phyloP scores from a whole-genome alignment of 1,140 invertebrate species.

The Mizuhopecten yessoensis region DNA sequence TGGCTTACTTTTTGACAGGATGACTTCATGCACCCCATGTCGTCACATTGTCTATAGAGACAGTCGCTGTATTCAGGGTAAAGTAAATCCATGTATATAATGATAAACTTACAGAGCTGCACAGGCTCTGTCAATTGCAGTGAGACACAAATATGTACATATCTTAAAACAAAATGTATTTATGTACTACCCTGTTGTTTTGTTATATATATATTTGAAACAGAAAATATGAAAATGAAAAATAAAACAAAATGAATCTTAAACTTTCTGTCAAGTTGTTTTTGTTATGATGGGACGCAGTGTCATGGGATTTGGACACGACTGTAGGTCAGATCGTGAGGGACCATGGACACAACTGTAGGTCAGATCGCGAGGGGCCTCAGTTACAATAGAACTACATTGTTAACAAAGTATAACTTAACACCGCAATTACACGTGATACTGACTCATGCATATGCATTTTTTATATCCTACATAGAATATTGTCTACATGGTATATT shows the following conservation, averaged over 20 bases:
- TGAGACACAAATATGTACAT: conserved; percentile 6
- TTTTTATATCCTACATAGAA: too few species aligned
- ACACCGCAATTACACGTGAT: too few species aligned
- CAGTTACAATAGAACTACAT: too few species aligned
- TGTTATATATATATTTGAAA: neutral
- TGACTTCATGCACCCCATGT: neutral
- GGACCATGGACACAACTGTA: too few species aligned
- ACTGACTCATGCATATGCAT: too few species aligned
- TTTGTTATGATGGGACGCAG: too few species aligned
- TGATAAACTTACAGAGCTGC: neutral
- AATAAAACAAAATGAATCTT: conserved; percentile 40
- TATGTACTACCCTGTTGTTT: neutral
- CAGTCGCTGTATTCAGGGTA: neutral
- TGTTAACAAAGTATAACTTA: too few species aligned
- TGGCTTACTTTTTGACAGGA: neutral
- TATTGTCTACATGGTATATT: too few species aligned
- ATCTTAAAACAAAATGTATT: neutral
- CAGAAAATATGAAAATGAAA: conserved; percentile 4
- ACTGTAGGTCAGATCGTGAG: too few species aligned
- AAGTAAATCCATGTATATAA: conserved; percentile 34
- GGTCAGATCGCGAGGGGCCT: too few species aligned
- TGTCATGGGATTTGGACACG: too few species aligned
- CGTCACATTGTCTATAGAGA: neutral
- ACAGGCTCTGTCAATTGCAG: conserved; percentile 7
- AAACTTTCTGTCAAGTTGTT: neutral